Base-by-base conservation (phyloP, 2,113 vertebrate species). In the Epinephelus fuscoguttatus region DNA sequence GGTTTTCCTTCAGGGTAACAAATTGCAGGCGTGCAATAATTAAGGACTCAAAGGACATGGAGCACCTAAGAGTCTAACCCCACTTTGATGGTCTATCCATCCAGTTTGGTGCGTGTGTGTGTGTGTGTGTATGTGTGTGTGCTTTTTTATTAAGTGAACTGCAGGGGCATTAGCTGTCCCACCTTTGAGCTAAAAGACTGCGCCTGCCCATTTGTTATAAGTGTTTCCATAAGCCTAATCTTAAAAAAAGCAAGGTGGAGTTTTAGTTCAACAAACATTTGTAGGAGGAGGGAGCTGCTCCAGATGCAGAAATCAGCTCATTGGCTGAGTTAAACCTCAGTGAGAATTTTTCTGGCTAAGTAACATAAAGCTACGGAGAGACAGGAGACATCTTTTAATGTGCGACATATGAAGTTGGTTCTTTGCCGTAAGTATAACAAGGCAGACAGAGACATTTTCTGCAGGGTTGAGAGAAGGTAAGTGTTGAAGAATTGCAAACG, bases 21-120 rank as follows among this genome's bases (percentile, higher is more conserved):
- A 75, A 82, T 80, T 19, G 27, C 67, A 80, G 47, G 76, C 85
- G 19, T 82, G 69, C 49, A 87, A 80, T 84, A 89, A 89, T 80
- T 83, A 77, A 79, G 55, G 78, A 80, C 76, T 89, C 79, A 76
- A 59, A 91, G 81, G 87, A 84, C 70, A 70, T 18, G 0, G 3
- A 68, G 67, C 50, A 81, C 72, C 78, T 63, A 10, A 70, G 74
- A 88, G 80, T 78, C 57, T 77, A 75, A 80, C 64, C 80, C 40
- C 67, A 67, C 40, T 61, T 68, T 70, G n/a, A 73, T 49, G 23
- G 56, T 86, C 73, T 37, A 74, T 86, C 70, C 62, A 82, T 86
- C 59, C 21, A 45, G 11, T 37, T 66, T 18, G 0, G 11, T 50
- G 33, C 75, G 47, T 85, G 63, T 70, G 49, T 75, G 73, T 52